Conservation (phyloP, 2,113 vertebrate genomes). For the Leuciscus idus region DNA sequence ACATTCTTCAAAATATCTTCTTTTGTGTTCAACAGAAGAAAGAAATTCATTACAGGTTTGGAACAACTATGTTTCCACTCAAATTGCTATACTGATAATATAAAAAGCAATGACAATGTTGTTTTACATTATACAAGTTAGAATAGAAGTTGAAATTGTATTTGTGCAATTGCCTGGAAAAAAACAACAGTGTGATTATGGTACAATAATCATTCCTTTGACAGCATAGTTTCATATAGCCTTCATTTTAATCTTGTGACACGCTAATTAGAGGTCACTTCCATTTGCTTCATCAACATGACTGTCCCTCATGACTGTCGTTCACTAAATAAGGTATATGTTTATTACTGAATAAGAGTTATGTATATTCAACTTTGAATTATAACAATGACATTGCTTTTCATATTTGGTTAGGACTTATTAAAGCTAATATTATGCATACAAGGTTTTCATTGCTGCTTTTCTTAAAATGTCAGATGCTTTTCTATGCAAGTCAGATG, state of each 20-base stretch:
- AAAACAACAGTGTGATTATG: background rate
- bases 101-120: too few relatives aligned
- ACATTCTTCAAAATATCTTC: too few relatives aligned
- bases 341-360: background rate
- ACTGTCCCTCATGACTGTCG: slow-evolving; percentile 18
- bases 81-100: background rate
- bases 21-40: too few relatives aligned
- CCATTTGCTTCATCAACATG: slow-evolving; percentile 34
- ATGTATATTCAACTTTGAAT: slow-evolving; percentile 11
- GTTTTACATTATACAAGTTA: too few relatives aligned
- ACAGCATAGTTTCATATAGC: slow-evolving; percentile 28
- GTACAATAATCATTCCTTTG: slow-evolving; percentile 12
- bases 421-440: background rate
- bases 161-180: background rate
- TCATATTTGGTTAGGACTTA: background rate
- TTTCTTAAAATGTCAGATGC: background rate
- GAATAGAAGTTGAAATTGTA: background rate
- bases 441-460: background rate
- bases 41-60: too few relatives aligned
- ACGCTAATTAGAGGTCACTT: slow-evolving; percentile 47
- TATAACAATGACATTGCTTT: background rate
- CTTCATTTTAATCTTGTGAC: slow-evolving; percentile 5
- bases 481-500: background rate
- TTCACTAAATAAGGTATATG: slow-evolving; percentile 7
- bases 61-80: too few relatives aligned